Percentiles rank a stretch among this genome's conserved stretches.
phyloP scores from a whole-genome alignment of 92 coral and sea anemone genomes.

The Umimayanthus chanpuru region DNA sequence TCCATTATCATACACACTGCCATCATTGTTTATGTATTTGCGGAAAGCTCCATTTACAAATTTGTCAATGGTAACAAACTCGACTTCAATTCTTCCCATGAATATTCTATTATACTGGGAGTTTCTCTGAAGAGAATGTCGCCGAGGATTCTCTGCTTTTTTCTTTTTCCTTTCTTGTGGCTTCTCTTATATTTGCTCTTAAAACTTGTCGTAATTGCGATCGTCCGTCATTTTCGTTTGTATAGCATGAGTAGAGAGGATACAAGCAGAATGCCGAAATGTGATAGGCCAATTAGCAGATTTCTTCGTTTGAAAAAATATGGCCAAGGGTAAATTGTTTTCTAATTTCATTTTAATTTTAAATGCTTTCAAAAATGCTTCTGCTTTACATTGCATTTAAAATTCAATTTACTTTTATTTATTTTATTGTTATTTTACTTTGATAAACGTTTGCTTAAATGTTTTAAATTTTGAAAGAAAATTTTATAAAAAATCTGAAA shows the following conservation, averaged over 20 bases:
- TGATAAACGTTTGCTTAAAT: slow-evolving; percentile 11
- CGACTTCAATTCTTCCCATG: slow-evolving; percentile 23
- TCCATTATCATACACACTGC: slow-evolving; percentile 25
- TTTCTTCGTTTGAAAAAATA: slow-evolving; percentile 6
- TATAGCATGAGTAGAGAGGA: neutral
- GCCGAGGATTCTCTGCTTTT: slow-evolving; percentile 15
- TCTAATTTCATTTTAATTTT: slow-evolving; percentile 11
- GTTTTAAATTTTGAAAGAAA: slow-evolving; percentile 18
- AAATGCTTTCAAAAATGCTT: slow-evolving; percentile 13
- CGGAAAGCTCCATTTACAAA: slow-evolving; percentile 15
- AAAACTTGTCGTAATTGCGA: slow-evolving; percentile 4
- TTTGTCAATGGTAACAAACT: slow-evolving; percentile 21
- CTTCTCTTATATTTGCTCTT: slow-evolving; percentile 7
- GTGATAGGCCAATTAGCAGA: neutral
- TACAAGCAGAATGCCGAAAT: slow-evolving; percentile 7
- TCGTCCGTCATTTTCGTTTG: slow-evolving; percentile 5
- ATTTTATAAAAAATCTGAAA: neutral
- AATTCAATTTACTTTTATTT: slow-evolving; percentile 17
- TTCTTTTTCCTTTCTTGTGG: slow-evolving; percentile 3
- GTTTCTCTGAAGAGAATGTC: slow-evolving; percentile 40
- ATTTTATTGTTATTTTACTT: slow-evolving; percentile 25
- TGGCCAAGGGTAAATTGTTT: slow-evolving; percentile 10
- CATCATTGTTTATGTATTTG: slow-evolving; percentile 21
- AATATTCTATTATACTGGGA: slow-evolving; percentile 31
- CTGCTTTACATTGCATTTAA: slow-evolving; percentile 25